phyloP scores from a whole-genome alignment of 2,888 invertebrate species.

The Lasioglossum oenotherae region DNA sequence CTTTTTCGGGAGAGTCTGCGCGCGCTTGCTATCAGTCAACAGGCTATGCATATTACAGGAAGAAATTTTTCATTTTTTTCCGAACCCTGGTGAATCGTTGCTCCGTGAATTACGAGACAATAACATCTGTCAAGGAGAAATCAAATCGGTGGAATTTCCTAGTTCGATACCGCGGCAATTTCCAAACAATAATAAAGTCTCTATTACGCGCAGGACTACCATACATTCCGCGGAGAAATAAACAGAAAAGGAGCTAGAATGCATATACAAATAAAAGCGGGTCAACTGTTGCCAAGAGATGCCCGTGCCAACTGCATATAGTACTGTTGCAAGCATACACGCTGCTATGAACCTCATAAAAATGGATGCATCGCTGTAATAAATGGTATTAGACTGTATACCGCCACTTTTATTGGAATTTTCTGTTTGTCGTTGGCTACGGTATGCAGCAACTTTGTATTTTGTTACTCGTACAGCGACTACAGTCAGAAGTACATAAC shows the following conservation, averaged over 20 bases:
- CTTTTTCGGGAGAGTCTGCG: not conserved
- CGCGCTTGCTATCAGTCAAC: not conserved
- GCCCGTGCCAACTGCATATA: not conserved
- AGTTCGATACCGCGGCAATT: too few species aligned
- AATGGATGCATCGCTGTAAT: conserved; percentile 5
- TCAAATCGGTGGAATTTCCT: not conserved
- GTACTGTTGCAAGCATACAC: not conserved
- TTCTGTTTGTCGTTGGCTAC: not conserved
- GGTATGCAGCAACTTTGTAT: not conserved
- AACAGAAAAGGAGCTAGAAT: not conserved
- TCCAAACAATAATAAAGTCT: not conserved
- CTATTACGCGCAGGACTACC: not conserved
- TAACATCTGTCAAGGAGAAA: not conserved
- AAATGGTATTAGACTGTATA: not conserved
- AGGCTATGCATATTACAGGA: not conserved
- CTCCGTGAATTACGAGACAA: not conserved
- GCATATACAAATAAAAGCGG: not conserved
- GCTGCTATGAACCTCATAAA: conserved; percentile 3
- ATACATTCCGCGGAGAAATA: not conserved
- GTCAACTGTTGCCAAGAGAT: conserved; percentile 7
- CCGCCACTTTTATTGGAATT: not conserved
- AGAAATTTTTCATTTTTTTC: not conserved
- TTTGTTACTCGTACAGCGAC: not conserved
- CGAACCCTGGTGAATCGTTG: not conserved
- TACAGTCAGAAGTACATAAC: not conserved